phyloP scores from a whole-genome alignment of 2,888 invertebrate species.

The Acronicta aceris region DNA sequence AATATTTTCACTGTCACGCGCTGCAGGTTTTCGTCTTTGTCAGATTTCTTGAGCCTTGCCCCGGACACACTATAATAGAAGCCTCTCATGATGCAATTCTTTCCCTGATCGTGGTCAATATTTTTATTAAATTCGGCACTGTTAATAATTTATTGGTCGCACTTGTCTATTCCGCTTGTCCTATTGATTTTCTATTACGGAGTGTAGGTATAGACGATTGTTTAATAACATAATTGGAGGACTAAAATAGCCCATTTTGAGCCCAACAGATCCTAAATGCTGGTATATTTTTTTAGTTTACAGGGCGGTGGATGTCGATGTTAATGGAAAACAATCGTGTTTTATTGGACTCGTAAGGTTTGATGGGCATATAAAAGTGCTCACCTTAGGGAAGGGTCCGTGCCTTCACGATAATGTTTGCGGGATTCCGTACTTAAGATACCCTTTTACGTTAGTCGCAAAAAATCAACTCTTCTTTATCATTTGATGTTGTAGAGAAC shows the following conservation, averaged over 20 bases:
- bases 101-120: conserved; percentile 8
- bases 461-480: conserved; percentile 78
- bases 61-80: conserved; percentile 31
- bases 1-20: conserved; percentile 45
- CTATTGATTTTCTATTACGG: conserved; percentile 44
- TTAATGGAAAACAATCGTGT: conserved; percentile 88
- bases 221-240: conserved; percentile 37
- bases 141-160: conserved; percentile 30
- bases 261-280: conserved; percentile 33
- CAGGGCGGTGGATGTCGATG: conserved; percentile 68
- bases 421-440: conserved; percentile 82
- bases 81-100: conserved; percentile 30
- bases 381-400: conserved; percentile 84
- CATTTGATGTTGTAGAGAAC: conserved; percentile 61
- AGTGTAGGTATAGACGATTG: conserved; percentile 36
- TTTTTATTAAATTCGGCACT: conserved; percentile 27
- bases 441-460: conserved; percentile 79
- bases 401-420: conserved; percentile 82
- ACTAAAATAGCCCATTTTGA: no score
- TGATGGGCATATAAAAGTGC: conserved; percentile 86
- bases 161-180: conserved; percentile 27
- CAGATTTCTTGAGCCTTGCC: conserved; percentile 22
- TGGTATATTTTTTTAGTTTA: conserved; percentile 53
- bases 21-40: conserved; percentile 43
- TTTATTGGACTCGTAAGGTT: conserved; percentile 87